Percentiles rank a stretch among this genome's conserved stretches.
phyloP scores from a whole-genome alignment of 2,113 vertebrate species.

The Barbus barbus region DNA sequence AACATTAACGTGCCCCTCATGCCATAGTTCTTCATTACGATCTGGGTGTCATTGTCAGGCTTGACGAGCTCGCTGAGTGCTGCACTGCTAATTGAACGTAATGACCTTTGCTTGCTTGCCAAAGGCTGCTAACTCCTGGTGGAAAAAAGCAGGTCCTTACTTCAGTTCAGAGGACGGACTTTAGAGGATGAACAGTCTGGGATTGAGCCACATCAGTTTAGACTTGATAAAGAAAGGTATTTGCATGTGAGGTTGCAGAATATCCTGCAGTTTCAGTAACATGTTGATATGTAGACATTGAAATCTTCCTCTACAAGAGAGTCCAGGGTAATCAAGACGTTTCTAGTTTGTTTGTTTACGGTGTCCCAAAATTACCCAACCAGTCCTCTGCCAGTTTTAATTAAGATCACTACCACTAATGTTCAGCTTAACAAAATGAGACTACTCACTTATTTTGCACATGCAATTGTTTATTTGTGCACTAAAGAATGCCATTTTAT shows the following conservation, averaged over 20 bases:
- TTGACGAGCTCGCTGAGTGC: constrained; percentile 8
- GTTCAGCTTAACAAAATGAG: neutral
- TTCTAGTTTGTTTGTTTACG: constrained; percentile 31
- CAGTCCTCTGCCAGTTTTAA: constrained; percentile 7
- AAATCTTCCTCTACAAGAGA: neutral
- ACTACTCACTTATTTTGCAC: neutral
- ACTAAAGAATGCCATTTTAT: neutral
- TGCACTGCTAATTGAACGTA: constrained; percentile 48
- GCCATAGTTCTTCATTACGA: neutral
- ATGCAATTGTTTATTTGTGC: neutral
- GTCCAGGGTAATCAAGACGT: constrained; percentile 20
- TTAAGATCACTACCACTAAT: constrained; percentile 9
- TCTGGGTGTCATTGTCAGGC: neutral
- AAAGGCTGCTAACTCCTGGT: constrained; percentile 17
- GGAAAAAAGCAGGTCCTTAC: neutral
- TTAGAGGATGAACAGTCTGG: neutral
- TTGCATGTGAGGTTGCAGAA: neutral
- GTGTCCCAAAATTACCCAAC: constrained; percentile 1
- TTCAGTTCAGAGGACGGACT: constrained; percentile 13
- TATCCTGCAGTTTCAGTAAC: neutral
- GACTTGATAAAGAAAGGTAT: neutral
- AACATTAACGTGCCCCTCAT: neutral
- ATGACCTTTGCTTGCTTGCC: constrained; percentile 41
- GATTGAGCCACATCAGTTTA: neutral
- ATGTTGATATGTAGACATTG: neutral